A percentile compares a stretch with the other conserved stretches of the same genome.
Evolutionary conservation across 2,113 vertebrate genomes (phyloP).

Genomic region (Planiliza haematocheilus): DNA sequence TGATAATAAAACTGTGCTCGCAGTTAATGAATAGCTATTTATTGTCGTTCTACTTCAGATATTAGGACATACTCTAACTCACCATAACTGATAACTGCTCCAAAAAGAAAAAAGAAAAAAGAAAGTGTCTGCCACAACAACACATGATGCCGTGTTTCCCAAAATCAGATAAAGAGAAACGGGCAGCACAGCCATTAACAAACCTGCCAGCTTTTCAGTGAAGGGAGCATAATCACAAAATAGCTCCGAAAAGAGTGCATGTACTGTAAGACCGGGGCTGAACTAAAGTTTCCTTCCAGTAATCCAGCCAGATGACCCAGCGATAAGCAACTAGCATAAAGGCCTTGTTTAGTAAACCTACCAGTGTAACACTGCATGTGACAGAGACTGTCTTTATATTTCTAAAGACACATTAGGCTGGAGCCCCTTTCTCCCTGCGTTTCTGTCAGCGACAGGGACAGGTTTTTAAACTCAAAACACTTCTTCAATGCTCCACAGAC

Average conservation of each 20-base stretch:
- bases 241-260: constrained; percentile 28
- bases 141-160: constrained; percentile 23
- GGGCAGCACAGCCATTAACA: neutral
- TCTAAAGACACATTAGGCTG: constrained; percentile 45
- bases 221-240: constrained; percentile 29
- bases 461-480: constrained; percentile 52
- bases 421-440: constrained; percentile 31
- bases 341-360: constrained; percentile 36
- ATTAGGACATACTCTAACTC: neutral
- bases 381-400: constrained; percentile 64
- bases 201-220: constrained; percentile 13
- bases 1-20: too few relatives aligned
- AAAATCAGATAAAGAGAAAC: constrained; percentile 47
- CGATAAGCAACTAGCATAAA: constrained; percentile 48
- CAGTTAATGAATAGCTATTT: neutral
- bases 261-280: constrained; percentile 1
- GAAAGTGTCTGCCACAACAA: neutral
- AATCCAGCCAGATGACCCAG: constrained; percentile 32
- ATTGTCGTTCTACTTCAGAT: neutral
- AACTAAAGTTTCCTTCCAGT: constrained; percentile 26
- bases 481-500: constrained; percentile 53
- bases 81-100: neutral
- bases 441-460: constrained; percentile 66
- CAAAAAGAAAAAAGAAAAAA: constrained; percentile 17
- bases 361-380: constrained; percentile 58